These are phyloP conservation scores for Gila robusta DNA, from an alignment of 2,797 vertebrate species.

Conservation along the genomic window DNA sequence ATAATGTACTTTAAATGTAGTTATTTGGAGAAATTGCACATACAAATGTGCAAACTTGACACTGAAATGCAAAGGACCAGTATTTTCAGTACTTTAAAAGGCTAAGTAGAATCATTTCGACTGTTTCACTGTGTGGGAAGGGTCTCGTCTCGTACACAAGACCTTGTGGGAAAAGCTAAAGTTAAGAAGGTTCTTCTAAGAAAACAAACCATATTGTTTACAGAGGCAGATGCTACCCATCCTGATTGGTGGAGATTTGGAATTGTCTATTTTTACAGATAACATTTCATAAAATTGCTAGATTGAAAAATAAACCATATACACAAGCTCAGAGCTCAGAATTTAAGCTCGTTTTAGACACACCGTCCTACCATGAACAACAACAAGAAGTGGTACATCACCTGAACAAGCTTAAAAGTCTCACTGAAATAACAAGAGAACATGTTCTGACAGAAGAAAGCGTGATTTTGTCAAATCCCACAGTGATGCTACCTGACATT, in stretches of 20 bases:
- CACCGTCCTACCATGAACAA: neutral
- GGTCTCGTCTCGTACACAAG: constrained; percentile 69
- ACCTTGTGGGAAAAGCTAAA: constrained; percentile 80
- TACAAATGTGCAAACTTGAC: neutral
- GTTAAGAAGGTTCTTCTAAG: constrained; percentile 74
- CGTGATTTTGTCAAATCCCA: constrained; percentile 42
- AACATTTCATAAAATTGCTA: constrained; percentile 80
- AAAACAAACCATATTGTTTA: constrained; percentile 85
- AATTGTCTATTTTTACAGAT: constrained; percentile 84
- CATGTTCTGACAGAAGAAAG: neutral
- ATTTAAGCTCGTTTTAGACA: neutral
- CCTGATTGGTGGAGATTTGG: constrained; percentile 78
- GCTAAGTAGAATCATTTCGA: constrained; percentile 3
- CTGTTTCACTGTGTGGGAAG: constrained; percentile 71
- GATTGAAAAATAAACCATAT: constrained; percentile 80
- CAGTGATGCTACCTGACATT: constrained; percentile 47
- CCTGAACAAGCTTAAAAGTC: neutral
- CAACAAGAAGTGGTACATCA: neutral
- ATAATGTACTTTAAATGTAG: neutral
- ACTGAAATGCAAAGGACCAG: neutral
- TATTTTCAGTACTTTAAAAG: constrained; percentile 25
- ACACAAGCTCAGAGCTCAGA: constrained; percentile 64
- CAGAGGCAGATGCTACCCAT: constrained; percentile 81
- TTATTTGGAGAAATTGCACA: neutral
- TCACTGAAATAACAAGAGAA: neutral